Evolutionary conservation across 2,888 invertebrate species (phyloP).

Genomic region (Tridacna crocea): DNA sequence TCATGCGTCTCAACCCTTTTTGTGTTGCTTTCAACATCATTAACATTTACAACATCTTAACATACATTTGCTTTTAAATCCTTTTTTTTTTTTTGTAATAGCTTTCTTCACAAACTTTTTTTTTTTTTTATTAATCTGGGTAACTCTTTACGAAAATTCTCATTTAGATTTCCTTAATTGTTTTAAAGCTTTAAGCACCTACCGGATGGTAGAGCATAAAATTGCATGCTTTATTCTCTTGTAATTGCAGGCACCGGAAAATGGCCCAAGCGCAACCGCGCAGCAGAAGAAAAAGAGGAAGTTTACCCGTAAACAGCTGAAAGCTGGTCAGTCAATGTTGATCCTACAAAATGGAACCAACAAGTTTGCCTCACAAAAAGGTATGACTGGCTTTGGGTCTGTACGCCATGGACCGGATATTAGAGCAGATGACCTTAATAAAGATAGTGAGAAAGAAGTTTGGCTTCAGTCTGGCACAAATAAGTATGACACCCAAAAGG

Average conservation of each 20-base stretch:
- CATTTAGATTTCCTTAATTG: too few relatives aligned
- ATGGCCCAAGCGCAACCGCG: conserved; percentile 77
- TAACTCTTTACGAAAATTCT: too few relatives aligned
- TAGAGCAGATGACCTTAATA: conserved; percentile 78
- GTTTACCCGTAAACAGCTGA: conserved; percentile 78
- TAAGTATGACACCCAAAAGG: conserved; percentile 81
- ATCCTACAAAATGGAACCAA: conserved; percentile 80
- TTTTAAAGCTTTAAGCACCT: too few relatives aligned
- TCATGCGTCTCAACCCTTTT: not conserved
- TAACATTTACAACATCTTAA: not conserved
- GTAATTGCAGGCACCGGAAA: conserved; percentile 75
- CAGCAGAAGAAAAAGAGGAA: conserved; percentile 72
- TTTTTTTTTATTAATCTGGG: too few relatives aligned
- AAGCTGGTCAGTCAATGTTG: conserved; percentile 68
- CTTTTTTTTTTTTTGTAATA: not conserved
- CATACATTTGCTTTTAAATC: not conserved
- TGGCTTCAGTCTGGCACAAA: conserved; percentile 82
- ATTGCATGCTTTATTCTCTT: conserved; percentile 35
- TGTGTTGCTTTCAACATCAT: conserved; percentile 3
- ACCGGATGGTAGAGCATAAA: not conserved
- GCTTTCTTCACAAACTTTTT: too few relatives aligned
- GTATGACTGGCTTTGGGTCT: conserved; percentile 80
- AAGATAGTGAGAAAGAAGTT: conserved; percentile 76
- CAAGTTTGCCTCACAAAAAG: conserved; percentile 80
- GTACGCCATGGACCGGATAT: conserved; percentile 81